Conservation (phyloP, 64 coral and sea anemone species). For the Orbicella faveolata region DNA sequence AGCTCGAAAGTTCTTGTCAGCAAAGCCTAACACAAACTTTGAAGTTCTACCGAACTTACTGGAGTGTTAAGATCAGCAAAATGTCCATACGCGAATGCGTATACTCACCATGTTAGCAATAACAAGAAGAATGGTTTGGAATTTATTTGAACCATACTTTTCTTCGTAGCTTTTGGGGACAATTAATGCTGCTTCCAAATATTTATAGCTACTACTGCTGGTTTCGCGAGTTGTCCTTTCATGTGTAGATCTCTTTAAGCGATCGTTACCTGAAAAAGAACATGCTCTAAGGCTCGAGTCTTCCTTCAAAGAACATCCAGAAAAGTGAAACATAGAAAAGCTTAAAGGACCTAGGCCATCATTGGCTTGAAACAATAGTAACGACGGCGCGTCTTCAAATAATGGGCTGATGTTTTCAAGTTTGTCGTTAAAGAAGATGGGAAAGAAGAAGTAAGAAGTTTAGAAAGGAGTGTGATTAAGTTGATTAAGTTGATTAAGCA, state of each 20-base stretch:
- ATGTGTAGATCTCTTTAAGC: background rate
- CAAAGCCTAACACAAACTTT: background rate
- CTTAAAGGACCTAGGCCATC: too few species aligned
- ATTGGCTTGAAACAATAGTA: too few species aligned
- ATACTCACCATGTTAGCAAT: constrained; percentile 23
- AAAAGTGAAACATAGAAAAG: too few species aligned
- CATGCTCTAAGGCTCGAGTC: background rate
- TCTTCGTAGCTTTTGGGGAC: background rate
- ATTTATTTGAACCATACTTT: background rate
- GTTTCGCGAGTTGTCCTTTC: background rate
- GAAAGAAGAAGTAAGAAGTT: too few species aligned
- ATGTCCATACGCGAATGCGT: background rate
- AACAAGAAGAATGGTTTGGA: background rate
- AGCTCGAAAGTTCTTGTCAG: too few species aligned
- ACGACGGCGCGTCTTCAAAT: too few species aligned
- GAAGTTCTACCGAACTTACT: background rate
- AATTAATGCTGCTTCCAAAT: constrained; percentile 29
- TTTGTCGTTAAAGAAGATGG: too few species aligned
- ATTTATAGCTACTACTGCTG: background rate
- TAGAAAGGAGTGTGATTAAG: too few species aligned
- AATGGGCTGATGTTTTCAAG: too few species aligned
- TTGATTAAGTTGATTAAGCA: too few species aligned
- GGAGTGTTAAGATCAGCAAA: too few species aligned
- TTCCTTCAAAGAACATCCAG: too few species aligned
- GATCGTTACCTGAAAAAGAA: background rate